Evolutionary conservation across 2,888 invertebrate genomes (phyloP), one percentile per base, ranked within the genome.

Genomic region (Tuta absoluta): DNA sequence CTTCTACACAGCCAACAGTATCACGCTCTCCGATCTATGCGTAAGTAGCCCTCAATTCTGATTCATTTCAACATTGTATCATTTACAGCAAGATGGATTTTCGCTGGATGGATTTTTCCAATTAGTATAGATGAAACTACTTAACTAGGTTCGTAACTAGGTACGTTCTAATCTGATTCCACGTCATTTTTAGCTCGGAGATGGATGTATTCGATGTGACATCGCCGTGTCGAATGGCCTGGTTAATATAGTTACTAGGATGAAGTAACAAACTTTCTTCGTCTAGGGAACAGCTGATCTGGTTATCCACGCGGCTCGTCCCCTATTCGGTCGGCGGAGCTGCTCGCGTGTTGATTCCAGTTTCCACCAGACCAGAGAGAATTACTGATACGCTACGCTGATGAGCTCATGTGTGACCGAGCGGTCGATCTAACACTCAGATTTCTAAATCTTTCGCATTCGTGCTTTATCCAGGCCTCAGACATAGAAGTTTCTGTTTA

Each of bases 1-100:
- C 78, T 96, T 95, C 90, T 98, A 98, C 92, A 98, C 98, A 65
- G 98, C 98, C 83, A 95, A 97, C 89, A 98, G 98, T 91, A 96
- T 98, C 91, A 95, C 95, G 66, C 92, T 95, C 75, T 93, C 95
- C 67, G 96, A 98, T 80, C 93, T 99, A 72, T 95, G 96, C 93
- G 98, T 98, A 93, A 96, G 97, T 95, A 75, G 24, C 7, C 12
- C 12, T 14, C 23, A 17, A 48, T 10, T 17, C 17, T 48, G n/a
- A n/a, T 45, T 14, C 41, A n/a, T n/a, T n/a, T 41, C 2, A n/a
- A 45, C 45, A 17, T 45, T 1, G 3, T 2, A 4, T n/a, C 45
- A 45, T 12, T 4, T 2, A 17, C n/a, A 45, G n/a, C 7, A n/a
- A n/a, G n/a, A n/a, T 45, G 45, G 1, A 0, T 8, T 4, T 45